These are phyloP conservation scores for Micronycteris hirsuta DNA, from an alignment of 2,113 vertebrate genomes.

Conservation along the genomic window DNA sequence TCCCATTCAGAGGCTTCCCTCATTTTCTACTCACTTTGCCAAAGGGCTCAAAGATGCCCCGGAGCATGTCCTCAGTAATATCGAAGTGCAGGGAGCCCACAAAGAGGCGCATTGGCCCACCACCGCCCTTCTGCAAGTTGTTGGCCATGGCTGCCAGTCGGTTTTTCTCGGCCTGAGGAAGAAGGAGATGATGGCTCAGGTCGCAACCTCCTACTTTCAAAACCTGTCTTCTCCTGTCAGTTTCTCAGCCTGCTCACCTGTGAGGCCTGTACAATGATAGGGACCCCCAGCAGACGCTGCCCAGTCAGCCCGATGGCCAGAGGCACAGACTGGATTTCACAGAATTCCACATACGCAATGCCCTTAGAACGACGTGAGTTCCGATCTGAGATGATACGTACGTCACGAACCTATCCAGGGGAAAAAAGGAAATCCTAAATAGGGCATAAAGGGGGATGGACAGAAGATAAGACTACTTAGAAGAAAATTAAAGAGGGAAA, in stretches of 20 bases:
- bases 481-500: neutral
- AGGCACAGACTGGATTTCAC: conserved; percentile 77
- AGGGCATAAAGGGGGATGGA: neutral
- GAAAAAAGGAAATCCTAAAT: neutral
- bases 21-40: conserved; percentile 70
- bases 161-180: conserved; percentile 78
- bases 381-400: conserved; percentile 78
- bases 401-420: conserved; percentile 75
- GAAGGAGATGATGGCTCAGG: neutral
- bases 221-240: neutral
- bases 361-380: conserved; percentile 79
- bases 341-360: conserved; percentile 79
- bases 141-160: conserved; percentile 74
- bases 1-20: neutral
- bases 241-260: conserved; percentile 62
- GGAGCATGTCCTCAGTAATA: conserved; percentile 79
- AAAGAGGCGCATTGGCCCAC: conserved; percentile 71
- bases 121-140: conserved; percentile 71
- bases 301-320: conserved; percentile 78
- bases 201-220: neutral
- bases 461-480: neutral
- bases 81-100: conserved; percentile 77
- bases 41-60: conserved; percentile 80
- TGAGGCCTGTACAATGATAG: conserved; percentile 78
- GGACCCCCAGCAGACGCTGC: conserved; percentile 73